These are phyloP conservation scores for Diglossa brunneiventris DNA, from an alignment of 2,113 vertebrate genomes.

Conservation along the genomic window DNA sequence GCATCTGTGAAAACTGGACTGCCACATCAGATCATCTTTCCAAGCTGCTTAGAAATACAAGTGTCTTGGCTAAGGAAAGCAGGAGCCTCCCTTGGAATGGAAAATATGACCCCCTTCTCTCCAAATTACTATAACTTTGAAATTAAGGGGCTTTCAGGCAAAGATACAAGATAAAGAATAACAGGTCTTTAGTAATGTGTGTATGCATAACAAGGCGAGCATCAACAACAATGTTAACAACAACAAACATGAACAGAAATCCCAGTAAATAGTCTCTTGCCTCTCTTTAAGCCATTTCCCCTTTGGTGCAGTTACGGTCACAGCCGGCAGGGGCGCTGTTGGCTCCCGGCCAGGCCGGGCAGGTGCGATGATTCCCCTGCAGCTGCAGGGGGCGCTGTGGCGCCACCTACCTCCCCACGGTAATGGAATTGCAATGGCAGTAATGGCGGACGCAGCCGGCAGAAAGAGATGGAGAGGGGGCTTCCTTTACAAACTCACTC, in stretches of 20 bases:
- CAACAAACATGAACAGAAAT: not conserved
- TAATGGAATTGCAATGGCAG: too few species aligned
- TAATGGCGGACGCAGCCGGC: accelerated
- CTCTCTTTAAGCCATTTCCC: not conserved
- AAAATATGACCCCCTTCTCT: not conserved
- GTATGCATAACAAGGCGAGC: not conserved
- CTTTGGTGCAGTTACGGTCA: not conserved
- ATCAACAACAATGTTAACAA: not conserved
- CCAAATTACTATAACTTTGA: not conserved
- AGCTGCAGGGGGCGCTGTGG: not conserved
- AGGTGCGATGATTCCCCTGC: not conserved
- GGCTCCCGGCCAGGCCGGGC: not conserved
- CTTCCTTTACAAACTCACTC: not conserved
- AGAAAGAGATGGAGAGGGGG: not conserved
- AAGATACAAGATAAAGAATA: not conserved
- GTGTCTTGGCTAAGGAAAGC: not conserved
- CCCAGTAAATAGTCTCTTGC: not conserved
- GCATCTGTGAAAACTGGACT: not conserved
- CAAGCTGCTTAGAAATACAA: not conserved
- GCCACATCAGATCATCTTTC: not conserved
- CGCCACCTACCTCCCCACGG: not conserved
- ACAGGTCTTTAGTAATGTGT: not conserved
- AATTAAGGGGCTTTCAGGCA: not conserved
- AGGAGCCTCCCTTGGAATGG: not conserved
- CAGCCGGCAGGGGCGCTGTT: not conserved